Evolutionary conservation across 2,888 invertebrate genomes (phyloP).

Genomic region (Antheraea assamensis): DNA sequence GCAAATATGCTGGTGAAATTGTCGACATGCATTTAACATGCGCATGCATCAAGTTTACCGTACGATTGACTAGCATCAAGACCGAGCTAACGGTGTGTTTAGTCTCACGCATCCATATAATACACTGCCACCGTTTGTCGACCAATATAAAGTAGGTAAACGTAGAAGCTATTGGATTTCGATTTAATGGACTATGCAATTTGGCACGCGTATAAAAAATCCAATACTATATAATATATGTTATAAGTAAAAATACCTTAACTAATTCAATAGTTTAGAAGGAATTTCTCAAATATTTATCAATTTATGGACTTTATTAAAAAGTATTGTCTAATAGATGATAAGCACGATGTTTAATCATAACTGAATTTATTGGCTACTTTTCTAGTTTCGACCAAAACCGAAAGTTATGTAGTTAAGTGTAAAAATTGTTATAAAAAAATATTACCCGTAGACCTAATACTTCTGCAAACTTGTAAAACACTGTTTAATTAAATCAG

Average conservation of each 20-base stretch:
- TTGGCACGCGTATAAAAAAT: neutral
- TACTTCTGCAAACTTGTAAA: too few relatives aligned
- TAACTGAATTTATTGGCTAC: too few relatives aligned
- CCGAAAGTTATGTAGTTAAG: too few relatives aligned
- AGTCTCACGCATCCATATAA: constrained; percentile 48
- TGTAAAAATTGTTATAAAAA: too few relatives aligned
- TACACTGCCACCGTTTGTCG: constrained; percentile 30
- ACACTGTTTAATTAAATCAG: too few relatives aligned
- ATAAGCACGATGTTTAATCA: neutral
- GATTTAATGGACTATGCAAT: constrained; percentile 15
- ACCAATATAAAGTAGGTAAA: constrained; percentile 15
- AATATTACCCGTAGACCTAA: too few relatives aligned
- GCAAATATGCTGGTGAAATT: constrained; percentile 40
- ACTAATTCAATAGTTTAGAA: neutral
- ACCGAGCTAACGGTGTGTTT: constrained; percentile 58
- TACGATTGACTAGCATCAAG: constrained; percentile 64
- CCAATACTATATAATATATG: neutral
- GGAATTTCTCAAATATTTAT: neutral
- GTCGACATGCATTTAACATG: constrained; percentile 32
- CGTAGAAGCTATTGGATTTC: constrained; percentile 5
- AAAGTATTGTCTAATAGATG: neutral
- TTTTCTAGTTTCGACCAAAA: too few relatives aligned
- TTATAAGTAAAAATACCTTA: too few relatives aligned
- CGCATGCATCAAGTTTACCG: constrained; percentile 65
- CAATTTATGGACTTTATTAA: neutral